Percentiles rank a stretch among this genome's conserved stretches.
phyloP scores from a whole-genome alignment of 2,888 invertebrate species.

The Dysmachus trigonus region DNA sequence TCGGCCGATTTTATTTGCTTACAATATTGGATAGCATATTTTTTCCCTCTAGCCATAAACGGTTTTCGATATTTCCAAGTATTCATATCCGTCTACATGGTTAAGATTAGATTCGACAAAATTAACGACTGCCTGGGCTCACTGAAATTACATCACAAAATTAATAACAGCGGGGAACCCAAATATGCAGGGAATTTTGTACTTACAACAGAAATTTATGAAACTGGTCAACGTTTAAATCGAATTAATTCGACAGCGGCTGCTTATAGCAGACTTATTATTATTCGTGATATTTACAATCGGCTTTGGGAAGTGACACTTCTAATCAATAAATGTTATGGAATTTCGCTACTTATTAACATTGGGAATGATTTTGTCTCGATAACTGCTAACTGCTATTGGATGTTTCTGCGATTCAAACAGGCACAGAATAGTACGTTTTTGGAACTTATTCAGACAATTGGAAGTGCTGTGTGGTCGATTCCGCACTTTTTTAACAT shows the following conservation, averaged over 20 bases:
- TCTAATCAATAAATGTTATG: conserved; percentile 57
- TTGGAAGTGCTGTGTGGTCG: conserved; percentile 57
- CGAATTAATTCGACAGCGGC: background rate
- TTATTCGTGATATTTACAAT: conserved; percentile 58
- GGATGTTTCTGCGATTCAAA: conserved; percentile 60
- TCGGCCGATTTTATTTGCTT: background rate
- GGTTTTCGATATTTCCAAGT: conserved; percentile 60
- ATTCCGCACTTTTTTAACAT: conserved; percentile 60
- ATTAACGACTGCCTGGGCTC: conserved; percentile 54
- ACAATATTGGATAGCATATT: conserved; percentile 57
- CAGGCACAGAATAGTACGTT: conserved; percentile 41
- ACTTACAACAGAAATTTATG: conserved; percentile 8
- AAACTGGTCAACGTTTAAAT: conserved; percentile 15
- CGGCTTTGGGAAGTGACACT: conserved; percentile 57
- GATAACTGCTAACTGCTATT: conserved; percentile 61
- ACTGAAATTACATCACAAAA: conserved; percentile 50
- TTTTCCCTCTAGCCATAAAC: conserved; percentile 56
- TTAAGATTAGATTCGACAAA: conserved; percentile 57
- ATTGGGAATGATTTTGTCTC: conserved; percentile 62
- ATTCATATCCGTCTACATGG: conserved; percentile 54
- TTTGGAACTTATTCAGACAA: conserved; percentile 54
- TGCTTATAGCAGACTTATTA: conserved; percentile 49
- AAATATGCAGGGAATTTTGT: background rate
- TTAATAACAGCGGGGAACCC: background rate
- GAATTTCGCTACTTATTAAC: conserved; percentile 59